Evolutionary conservation across 2,888 invertebrate species (phyloP), one percentile per base, ranked within the genome.

Genomic region (Acanthosepion esculentum): DNA sequence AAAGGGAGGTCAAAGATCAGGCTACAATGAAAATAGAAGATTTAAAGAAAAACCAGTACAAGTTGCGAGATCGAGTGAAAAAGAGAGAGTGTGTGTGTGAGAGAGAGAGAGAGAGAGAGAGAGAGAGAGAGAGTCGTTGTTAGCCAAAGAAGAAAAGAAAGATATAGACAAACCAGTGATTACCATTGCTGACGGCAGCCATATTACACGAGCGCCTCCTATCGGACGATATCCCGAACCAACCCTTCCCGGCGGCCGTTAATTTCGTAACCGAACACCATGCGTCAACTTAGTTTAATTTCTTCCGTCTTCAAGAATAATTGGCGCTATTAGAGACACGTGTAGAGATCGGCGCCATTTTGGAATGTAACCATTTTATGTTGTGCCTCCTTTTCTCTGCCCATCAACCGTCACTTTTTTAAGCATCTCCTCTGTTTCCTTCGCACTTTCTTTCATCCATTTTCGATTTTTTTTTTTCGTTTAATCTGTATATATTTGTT

Each of bases 221-320:
- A 78, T 78, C 78, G 78, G 78, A 78, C 78, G 78, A 78, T 33
- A 2, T 12, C 33, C n/a, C 78, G n/a, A 78, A 78, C n/a, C 78
- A 78, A 78, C 78, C 78, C 78, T n/a, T 78, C 78, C 78, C n/a
- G n/a, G 78, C n/a, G 78, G 78, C 78, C 78, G 78, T 78, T 78
- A 78, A 78, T 78, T 78, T 78, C 78, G 78, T 78, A 78, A 78
- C n/a, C 78, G n/a, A 78, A 78, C n/a, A 78, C 78, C n/a, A 33
- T 33, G 78, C 78, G 78, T 78, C 78, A 78, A 78, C 78, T 78
- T 78, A n/a, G 78, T 78, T 78, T 78, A 78, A 78, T 78, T 78
- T 78, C 78, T 78, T 78, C 78, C 78, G 78, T 78, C n/a, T 78
- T 78, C 3, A 78, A 78, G 78, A 78, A 33, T 78, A 78, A 78